Percentiles rank a stretch among this genome's conserved stretches.
Conservation (phyloP, 2,888 invertebrate genomes). For the Xanthia togata region DNA sequence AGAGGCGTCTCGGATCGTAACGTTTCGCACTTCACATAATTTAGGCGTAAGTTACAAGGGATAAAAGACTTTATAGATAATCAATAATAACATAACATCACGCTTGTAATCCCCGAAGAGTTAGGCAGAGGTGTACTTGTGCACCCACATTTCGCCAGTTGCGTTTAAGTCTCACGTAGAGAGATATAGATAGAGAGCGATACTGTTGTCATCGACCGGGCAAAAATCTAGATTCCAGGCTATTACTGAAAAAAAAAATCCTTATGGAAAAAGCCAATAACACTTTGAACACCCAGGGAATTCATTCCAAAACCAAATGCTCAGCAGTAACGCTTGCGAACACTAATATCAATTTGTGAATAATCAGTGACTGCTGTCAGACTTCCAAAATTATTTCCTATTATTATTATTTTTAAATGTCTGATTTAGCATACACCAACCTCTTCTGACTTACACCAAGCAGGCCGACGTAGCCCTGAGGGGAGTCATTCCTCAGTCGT, state of each 20-base stretch:
- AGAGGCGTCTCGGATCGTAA: slow-evolving; percentile 69
- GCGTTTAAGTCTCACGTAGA: neutral
- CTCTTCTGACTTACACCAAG: slow-evolving; percentile 61
- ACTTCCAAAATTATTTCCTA: neutral
- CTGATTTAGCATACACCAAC: neutral
- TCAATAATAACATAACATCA: neutral
- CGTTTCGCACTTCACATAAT: slow-evolving; percentile 70
- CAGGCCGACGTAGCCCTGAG: slow-evolving; percentile 61
- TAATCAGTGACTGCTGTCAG: neutral
- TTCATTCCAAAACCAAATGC: too few species aligned
- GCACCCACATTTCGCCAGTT: neutral
- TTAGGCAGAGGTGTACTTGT: neutral
- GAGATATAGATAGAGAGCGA: neutral
- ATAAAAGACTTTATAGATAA: neutral
- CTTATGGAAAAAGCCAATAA: too few species aligned
- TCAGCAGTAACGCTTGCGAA: too few species aligned
- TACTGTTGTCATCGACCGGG: neutral
- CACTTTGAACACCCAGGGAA: too few species aligned
- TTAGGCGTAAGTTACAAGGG: slow-evolving; percentile 56
- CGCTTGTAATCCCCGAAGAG: neutral
- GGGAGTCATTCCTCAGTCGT: slow-evolving; percentile 77
- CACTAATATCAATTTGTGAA: neutral
- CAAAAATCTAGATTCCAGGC: neutral
- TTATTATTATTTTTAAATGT: neutral
- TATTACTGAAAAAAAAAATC: neutral